Evolutionary conservation across 2,888 invertebrate genomes (phyloP).

Genomic region (Acleris literana): DNA sequence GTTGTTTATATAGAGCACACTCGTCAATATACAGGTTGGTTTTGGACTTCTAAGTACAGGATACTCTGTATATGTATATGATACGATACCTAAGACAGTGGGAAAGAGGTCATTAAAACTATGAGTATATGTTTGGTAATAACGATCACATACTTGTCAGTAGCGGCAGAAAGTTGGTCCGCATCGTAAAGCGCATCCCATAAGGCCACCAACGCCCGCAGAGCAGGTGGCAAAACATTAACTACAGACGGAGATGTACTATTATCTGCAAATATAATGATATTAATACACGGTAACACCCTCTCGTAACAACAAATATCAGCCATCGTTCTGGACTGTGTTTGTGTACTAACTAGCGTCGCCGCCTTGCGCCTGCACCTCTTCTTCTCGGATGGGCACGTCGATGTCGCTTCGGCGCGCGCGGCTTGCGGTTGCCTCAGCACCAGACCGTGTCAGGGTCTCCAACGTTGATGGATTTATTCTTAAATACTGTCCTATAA

Average conservation of each 20-base stretch:
- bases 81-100: too few relatives aligned
- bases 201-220: constrained; percentile 93
- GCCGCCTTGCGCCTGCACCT: constrained; percentile 43
- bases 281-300: neutral
- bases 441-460: constrained; percentile 89
- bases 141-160: constrained; percentile 61
- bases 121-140: too few relatives aligned
- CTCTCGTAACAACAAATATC: neutral
- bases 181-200: constrained; percentile 93
- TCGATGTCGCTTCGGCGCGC: constrained; percentile 72
- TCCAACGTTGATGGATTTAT: constrained; percentile 91
- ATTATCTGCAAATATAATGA: constrained; percentile 10
- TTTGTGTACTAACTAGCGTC: constrained; percentile 41
- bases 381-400: constrained; percentile 82
- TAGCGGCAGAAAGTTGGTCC: constrained; percentile 64
- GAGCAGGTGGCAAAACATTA: constrained; percentile 92
- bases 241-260: constrained; percentile 76
- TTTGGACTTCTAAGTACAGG: too few relatives aligned
- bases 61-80: too few relatives aligned
- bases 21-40: too few relatives aligned
- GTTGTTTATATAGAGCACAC: too few relatives aligned
- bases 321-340: too few relatives aligned
- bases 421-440: constrained; percentile 90
- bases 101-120: too few relatives aligned
- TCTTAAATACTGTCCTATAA: constrained; percentile 86